Evolutionary conservation across 2,797 vertebrate genomes (phyloP).

Genomic region (Scyliorhinus canicula): DNA sequence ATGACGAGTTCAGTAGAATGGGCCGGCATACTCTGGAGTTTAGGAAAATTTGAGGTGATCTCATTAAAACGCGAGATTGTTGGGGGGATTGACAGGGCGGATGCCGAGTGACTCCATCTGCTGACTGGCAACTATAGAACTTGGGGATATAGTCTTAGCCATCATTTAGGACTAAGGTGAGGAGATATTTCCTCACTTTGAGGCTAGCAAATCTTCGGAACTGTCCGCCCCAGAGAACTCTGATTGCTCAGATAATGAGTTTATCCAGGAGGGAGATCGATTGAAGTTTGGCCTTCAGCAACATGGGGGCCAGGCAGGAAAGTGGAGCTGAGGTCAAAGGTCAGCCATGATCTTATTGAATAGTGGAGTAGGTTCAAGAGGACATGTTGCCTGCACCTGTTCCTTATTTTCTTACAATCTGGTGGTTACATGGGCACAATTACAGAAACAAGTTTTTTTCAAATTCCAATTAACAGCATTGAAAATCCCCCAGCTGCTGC

Average conservation of each 20-base stretch:
- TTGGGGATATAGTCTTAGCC: not conserved
- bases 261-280: no score
- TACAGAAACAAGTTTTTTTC: not conserved
- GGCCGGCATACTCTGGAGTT: no score
- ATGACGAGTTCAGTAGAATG: no score
- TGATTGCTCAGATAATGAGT: not conserved
- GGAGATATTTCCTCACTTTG: not conserved
- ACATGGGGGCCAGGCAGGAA: not conserved
- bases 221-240: not conserved
- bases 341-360: not conserved
- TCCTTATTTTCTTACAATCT: not conserved
- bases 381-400: not conserved
- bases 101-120: not conserved
- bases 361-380: not conserved
- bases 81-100: not conserved
- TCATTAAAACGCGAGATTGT: not conserved
- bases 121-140: not conserved
- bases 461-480: not conserved
- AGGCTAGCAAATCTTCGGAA: not conserved
- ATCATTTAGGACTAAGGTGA: not conserved
- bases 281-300: not conserved
- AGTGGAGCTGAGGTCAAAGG: not conserved
- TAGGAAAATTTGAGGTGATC: not conserved
- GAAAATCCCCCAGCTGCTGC: not conserved
- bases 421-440: not conserved